Evolutionary conservation across 2,888 invertebrate genomes (phyloP).

Genomic region (Cerastoderma edule): DNA sequence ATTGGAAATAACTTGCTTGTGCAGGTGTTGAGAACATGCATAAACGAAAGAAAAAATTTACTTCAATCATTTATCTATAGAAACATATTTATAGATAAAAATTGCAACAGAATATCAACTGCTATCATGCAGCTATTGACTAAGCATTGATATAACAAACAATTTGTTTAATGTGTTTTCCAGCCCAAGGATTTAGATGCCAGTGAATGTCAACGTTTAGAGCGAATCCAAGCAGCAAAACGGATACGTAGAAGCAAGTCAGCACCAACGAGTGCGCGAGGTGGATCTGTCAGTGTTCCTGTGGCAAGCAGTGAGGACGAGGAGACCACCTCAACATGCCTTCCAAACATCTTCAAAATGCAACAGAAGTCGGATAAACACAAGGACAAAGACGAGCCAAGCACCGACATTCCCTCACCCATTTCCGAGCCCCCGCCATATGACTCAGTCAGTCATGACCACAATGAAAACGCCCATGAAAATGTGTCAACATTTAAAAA

Average conservation of each 20-base stretch:
- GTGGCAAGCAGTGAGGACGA: constrained; percentile 59
- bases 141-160: neutral
- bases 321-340: constrained; percentile 72
- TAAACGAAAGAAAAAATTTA: neutral
- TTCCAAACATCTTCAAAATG: constrained; percentile 78
- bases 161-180: constrained; percentile 26
- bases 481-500: constrained; percentile 48
- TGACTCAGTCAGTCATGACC: constrained; percentile 59
- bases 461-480: constrained; percentile 56
- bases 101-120: neutral
- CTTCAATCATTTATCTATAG: neutral
- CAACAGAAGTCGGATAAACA: constrained; percentile 73
- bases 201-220: constrained; percentile 74
- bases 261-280: constrained; percentile 72
- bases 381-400: constrained; percentile 66
- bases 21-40: neutral
- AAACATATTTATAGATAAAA: neutral
- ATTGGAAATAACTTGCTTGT: neutral
- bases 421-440: constrained; percentile 73
- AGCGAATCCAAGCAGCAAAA: constrained; percentile 76
- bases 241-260: constrained; percentile 76
- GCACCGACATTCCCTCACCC: constrained; percentile 73
- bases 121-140: no score
- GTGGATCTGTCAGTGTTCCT: constrained; percentile 63
- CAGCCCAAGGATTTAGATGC: constrained; percentile 79